A percentile compares a stretch with the other conserved stretches of the same genome.
Evolutionary conservation across 2,113 vertebrate species (phyloP).

Genomic region (Girardinichthys multiradiatus): DNA sequence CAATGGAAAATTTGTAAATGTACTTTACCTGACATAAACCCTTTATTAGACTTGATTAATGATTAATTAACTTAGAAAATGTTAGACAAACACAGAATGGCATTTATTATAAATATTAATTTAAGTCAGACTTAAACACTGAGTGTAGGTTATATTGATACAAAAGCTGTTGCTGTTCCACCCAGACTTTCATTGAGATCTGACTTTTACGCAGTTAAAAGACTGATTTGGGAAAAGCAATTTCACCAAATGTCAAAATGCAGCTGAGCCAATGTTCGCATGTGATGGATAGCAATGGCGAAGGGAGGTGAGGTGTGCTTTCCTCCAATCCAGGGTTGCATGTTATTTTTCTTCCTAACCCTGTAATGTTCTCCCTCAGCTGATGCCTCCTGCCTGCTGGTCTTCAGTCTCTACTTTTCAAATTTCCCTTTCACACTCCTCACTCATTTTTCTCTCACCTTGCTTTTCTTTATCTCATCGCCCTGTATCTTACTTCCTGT

Average conservation of each 20-base stretch:
- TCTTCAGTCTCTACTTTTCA: conserved; percentile 19
- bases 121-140: conserved; percentile 25
- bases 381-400: conserved; percentile 7
- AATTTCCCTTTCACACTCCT: conserved; percentile 3
- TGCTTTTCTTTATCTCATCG: conserved; percentile 6
- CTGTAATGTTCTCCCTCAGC: not conserved
- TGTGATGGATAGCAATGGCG: conserved; percentile 20
- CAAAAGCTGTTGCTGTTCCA: conserved; percentile 44
- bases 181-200: not conserved
- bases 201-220: conserved; percentile 48
- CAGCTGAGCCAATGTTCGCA: conserved; percentile 43
- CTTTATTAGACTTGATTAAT: not conserved
- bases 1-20: not conserved
- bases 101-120: conserved; percentile 23
- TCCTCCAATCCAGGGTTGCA: not conserved
- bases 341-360: conserved; percentile 12
- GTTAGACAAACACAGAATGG: not conserved
- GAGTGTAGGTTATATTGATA: conserved; percentile 30
- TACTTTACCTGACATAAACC: not conserved
- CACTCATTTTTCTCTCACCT: conserved; percentile 1
- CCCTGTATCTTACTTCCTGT: conserved; percentile 26
- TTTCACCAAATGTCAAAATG: conserved; percentile 62
- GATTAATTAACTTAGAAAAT: not conserved
- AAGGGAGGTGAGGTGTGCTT: not conserved
- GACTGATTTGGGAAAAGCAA: conserved; percentile 54